Evolutionary conservation across 2,113 vertebrate genomes (phyloP), one percentile per base, ranked within the genome.

Genomic region (Notarius lentiginosus): DNA sequence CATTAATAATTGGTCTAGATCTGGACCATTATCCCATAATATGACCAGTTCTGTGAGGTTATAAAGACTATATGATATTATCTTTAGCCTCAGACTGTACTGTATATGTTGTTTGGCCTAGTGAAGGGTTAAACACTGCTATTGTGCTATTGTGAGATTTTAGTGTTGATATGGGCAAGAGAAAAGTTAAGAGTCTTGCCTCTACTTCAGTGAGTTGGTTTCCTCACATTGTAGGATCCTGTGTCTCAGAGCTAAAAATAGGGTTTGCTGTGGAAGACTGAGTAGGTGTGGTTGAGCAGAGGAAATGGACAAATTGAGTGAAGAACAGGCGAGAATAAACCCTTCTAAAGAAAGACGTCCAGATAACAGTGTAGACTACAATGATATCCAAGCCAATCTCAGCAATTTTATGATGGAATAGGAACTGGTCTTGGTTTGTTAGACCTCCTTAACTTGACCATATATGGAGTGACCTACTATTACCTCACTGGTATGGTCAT

Each of bases 281-380:
- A 41, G 41, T 81, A 82, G 49, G 14, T 60, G 12, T 85, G 75
- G 41, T 34, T 80, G 6, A 80, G 72, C 72, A 49, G 34, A 73
- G 30, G 70, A 47, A 73, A 22, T 10, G 18, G 18, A 73, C 72
- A 73, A 49, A 22, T 18, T 27, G 34, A 34, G 27, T 41, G 15
- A 72, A 72, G 30, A 72, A 34, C 27, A 2, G 41, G 70, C 70
- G 15, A 56, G 53, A 55, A 61, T 22, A 47, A 24, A 14, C 53
- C 65, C 41, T 65, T 81, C 85, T 58, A 53, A 49, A 56, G 27
- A 65, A 30, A 72, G 27, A 27, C 56, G 11, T 60, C 15, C 55
- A 60, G 72, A 75, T 49, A 11, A 49, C 41, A 41, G 11, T 5
- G n/a, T 65, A 30, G 65, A 68, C 1, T 14, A 27, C 11, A 30